Base-by-base conservation (phyloP, 2,797 vertebrate genomes). In the Sardinella longiceps region DNA sequence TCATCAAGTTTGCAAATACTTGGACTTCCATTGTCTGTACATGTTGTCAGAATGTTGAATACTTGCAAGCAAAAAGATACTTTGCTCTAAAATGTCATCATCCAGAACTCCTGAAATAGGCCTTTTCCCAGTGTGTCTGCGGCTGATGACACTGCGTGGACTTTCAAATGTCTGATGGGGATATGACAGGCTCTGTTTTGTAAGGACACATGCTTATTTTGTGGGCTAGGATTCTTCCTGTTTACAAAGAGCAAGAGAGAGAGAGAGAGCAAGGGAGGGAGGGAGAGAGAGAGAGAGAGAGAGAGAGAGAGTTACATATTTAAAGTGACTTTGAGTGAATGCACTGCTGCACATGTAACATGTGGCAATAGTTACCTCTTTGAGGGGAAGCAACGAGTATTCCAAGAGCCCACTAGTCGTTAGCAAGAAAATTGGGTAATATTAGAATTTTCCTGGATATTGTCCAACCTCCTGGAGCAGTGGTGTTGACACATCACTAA, bases 161-260 rank as follows among this genome's bases (percentile, higher is more conserved):
- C 56, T 18, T 53, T 45, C 25, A 39, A 15, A 37, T 20, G 70
- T 77, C 70, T 82, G 80, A 86, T 88, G 58, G 82, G 80, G 80
- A 74, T 53, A 23, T 81, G 83, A 53, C 82, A 82, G 82, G 37
- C 37, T 80, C 81, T 18, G 56, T 83, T 81, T 85, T 81, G 15
- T 74, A 50, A 25, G 28, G n/a, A 63, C 37, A 84, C 25, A 33
- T 80, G 56, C 66, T 88, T 30, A 83, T 89, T 87, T 84, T 88
- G 81, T 85, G 82, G 48, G 46, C 82, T 28, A 56, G 70, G 81
- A 60, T 6, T 77, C 77, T 85, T 89, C 66, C 82, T 89, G 87
- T 89, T 89, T 87, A 87, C 80, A 87, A 60, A 82, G 30, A 50
- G 37, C 84, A 39, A 15, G 51, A 43, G 46, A 20, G 20, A 46